Evolutionary conservation across 2,797 vertebrate species (phyloP), one percentile per base, ranked within the genome.

Genomic region (Florisuga fusca): DNA sequence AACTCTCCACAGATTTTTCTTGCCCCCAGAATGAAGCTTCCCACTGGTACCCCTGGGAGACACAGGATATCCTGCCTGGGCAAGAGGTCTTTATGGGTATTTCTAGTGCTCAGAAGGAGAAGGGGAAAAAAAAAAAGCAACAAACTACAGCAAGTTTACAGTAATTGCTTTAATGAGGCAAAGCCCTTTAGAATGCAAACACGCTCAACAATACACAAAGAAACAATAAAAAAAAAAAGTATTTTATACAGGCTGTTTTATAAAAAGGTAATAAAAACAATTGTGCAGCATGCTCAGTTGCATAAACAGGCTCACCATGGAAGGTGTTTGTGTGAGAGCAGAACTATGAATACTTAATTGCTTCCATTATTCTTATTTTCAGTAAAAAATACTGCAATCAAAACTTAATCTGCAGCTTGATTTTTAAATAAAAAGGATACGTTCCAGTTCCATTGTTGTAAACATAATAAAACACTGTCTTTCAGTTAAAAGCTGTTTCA

Each of bases 161-260:
- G 94, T 97, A 97, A 98, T 98, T 97, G 96, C 96, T 98, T 98
- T 98, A 98, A 98, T 98, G 97, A 96, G 94, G 94, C 92, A 96
- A 96, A 96, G 90, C 84, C 97, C 95, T 97, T 98, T 97, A 94
- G 97, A 97, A 97, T 97, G 97, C 96, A 97, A 96, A 97, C 97
- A 97, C 10, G 38, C 84, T 97, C 96, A 97, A 97, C 96, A 97
- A 97, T 95, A 95, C 95, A 97, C 95, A 97, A 96, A 97, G 97
- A 97, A 97, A 97, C 92, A 97, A 97, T 96, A 45, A 97, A 97
- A 97, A 90, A 94, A 50, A 46, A 46, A 96, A 95, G 94, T 84
- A 95, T 86, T 97, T 98, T 97, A 96, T 95, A 97, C 96, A 97
- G 96, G 93, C 87, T 94, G 80, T 81, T 95, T 97, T 97, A 96